These are phyloP conservation scores for Sesamia nonagrioides DNA, from an alignment of 1,140 invertebrate genomes.

Conservation along the genomic window DNA sequence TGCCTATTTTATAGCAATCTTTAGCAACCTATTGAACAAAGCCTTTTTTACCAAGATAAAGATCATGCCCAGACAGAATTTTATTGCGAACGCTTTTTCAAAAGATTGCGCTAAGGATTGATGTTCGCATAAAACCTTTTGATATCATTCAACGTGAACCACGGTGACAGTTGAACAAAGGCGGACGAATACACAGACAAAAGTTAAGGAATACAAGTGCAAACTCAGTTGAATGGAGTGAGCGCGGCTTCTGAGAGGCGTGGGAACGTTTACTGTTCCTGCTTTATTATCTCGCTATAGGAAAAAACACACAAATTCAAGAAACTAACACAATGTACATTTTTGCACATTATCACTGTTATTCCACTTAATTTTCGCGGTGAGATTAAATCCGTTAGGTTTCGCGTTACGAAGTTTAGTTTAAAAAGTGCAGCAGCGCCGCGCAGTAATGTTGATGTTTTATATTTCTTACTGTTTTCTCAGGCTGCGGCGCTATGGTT, in stretches of 20 bases:
- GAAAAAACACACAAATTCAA: conserved; percentile 65
- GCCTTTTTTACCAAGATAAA: conserved; percentile 1
- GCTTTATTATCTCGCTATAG: conserved; percentile 51
- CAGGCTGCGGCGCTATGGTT: background rate
- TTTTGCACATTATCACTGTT: conserved; percentile 59
- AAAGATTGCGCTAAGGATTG: conserved; percentile 42
- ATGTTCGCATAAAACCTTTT: conserved; percentile 57
- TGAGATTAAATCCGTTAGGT: conserved; percentile 10
- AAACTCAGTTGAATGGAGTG: conserved; percentile 66
- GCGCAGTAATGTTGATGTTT: background rate
- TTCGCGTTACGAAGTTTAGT: background rate
- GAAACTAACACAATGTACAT: conserved; percentile 62
- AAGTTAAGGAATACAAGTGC: conserved; percentile 60
- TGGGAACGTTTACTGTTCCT: conserved; percentile 71
- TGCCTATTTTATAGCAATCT: background rate
- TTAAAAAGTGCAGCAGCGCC: background rate
- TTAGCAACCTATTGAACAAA: background rate
- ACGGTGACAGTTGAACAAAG: conserved; percentile 70
- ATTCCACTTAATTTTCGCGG: conserved; percentile 36
- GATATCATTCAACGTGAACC: conserved; percentile 56
- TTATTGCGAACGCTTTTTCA: conserved; percentile 10
- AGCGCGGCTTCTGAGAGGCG: conserved; percentile 62
- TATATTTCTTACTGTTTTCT: background rate
- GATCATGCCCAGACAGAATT: background rate
- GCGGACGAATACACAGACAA: conserved; percentile 62